Evolutionary conservation across 2,888 invertebrate species (phyloP), one percentile per base, ranked within the genome.

Genomic region (Melanchra persicariae): DNA sequence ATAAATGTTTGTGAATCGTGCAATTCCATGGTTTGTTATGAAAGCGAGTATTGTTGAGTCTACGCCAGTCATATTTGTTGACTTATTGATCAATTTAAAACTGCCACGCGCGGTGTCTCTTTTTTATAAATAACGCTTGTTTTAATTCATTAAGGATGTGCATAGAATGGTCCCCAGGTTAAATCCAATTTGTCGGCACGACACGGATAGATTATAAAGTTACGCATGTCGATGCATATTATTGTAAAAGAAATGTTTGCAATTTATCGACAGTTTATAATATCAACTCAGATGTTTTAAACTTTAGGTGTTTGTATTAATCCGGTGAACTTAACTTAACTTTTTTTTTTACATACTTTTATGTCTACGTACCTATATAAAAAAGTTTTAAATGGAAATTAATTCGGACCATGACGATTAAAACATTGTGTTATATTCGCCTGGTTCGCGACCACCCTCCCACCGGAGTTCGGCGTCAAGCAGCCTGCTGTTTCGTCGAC

Each of bases 1-100:
- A 30, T 66, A 54, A 80, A 76, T 69, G 49, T 78, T 75, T 75
- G 34, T 57, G 7, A 59, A 59, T n/a, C 49, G 15, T 63, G 64
- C 54, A 64, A 30, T 75, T 67, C 34, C 52, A 64, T 43, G 37
- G 30, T 59, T 54, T 74, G 24, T 74, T 79, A 62, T 54, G 45
- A 59, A 62, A 61, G 15, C 34, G 19, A 52, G 34, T 49, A 7
- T 49, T 43, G 43, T 51, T 51, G 7, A 70, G 43, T 69, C 43
- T 69, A 77, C 55, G 22, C 7, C 54, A 10, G 19, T 19, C 43
- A 45, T 9, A 26, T 66, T 34, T 51, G n/a, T 26, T 63, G 26
- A 34, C 17, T 9, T n/a, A 15, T 0, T 7, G 51, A 57, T 37
- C 17, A 34, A 10, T 19, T 60, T 43, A 34, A 34, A 74, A 34